These are phyloP conservation scores for Ommatoiulus sabulosus DNA, from an alignment of 2,888 invertebrate genomes.

Conservation along the genomic window DNA sequence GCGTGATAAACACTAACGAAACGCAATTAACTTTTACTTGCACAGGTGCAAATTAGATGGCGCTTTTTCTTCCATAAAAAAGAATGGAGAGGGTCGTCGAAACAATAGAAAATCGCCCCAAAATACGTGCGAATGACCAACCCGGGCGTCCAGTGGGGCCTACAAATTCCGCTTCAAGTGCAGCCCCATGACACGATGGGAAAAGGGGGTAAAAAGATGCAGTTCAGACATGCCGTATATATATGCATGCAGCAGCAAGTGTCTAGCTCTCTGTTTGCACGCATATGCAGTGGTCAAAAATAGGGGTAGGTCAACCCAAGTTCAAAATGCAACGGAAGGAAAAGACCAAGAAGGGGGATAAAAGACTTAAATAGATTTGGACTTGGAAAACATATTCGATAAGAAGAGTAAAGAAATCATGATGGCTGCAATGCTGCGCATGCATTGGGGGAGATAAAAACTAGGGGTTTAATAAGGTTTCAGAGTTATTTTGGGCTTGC, in stretches of 20 bases:
- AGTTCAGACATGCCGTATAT: background rate
- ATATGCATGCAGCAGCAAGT: background rate
- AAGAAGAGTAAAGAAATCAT: slow-evolving; percentile 44
- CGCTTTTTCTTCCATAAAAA: too few species aligned
- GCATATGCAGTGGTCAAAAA: slow-evolving; percentile 3
- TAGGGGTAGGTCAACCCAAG: slow-evolving; percentile 39
- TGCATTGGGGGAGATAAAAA: slow-evolving; percentile 14
- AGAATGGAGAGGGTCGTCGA: too few species aligned
- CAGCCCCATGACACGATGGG: background rate
- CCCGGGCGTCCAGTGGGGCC: background rate
- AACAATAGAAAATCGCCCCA: too few species aligned
- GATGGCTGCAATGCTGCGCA: background rate
- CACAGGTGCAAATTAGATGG: too few species aligned
- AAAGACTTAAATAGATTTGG: slow-evolving; percentile 43
- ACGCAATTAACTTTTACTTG: too few species aligned
- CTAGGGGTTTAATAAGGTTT: slow-evolving; percentile 31
- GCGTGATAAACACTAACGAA: too few species aligned
- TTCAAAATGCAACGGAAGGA: slow-evolving; percentile 22
- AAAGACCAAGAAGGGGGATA: background rate
- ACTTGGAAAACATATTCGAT: slow-evolving; percentile 45
- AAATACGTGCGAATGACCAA: too few species aligned
- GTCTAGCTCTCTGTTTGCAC: background rate
- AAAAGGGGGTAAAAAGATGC: background rate
- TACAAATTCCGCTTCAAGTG: background rate
- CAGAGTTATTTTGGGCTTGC: slow-evolving; percentile 29